Conservation (phyloP, 2,113 vertebrate species). For the Nettapus auritus region DNA sequence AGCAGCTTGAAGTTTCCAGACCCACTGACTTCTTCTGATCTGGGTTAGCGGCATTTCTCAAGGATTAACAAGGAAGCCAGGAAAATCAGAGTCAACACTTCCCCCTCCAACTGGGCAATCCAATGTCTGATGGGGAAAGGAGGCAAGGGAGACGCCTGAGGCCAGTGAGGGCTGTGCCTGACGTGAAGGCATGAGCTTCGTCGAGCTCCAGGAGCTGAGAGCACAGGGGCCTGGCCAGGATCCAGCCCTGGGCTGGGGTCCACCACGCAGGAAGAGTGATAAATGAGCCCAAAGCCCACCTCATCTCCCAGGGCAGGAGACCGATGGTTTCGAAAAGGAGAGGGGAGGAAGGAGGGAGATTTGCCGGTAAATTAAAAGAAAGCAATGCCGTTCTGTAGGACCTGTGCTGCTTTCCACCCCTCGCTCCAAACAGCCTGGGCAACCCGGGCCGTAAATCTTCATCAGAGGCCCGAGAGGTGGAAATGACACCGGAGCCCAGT, state of each 20-base stretch:
- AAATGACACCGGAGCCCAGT: not conserved
- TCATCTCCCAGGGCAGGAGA: conserved; percentile 33
- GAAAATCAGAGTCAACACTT: conserved; percentile 19
- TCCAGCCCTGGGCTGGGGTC: not conserved
- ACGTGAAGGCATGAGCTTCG: not conserved
- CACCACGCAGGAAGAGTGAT: not conserved
- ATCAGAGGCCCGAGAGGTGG: not conserved
- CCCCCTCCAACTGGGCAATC: not conserved
- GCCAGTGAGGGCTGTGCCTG: not conserved
- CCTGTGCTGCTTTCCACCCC: not conserved
- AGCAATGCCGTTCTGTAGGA: not conserved
- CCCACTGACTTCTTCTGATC: not conserved
- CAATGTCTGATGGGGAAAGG: not conserved
- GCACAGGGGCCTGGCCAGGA: not conserved
- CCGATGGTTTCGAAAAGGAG: not conserved
- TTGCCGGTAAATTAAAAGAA: not conserved
- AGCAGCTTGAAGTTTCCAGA: conserved; percentile 12
- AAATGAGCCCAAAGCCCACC: conserved; percentile 45
- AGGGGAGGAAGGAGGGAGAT: not conserved
- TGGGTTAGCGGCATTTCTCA: not conserved
- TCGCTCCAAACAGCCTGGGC: not conserved
- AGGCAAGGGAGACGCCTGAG: not conserved
- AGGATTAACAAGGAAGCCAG: conserved; percentile 39
- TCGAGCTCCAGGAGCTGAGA: not conserved
- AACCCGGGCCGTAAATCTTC: not conserved